Base-by-base conservation (phyloP, 1,140 invertebrate species). In the Zaprionus vittiger region DNA sequence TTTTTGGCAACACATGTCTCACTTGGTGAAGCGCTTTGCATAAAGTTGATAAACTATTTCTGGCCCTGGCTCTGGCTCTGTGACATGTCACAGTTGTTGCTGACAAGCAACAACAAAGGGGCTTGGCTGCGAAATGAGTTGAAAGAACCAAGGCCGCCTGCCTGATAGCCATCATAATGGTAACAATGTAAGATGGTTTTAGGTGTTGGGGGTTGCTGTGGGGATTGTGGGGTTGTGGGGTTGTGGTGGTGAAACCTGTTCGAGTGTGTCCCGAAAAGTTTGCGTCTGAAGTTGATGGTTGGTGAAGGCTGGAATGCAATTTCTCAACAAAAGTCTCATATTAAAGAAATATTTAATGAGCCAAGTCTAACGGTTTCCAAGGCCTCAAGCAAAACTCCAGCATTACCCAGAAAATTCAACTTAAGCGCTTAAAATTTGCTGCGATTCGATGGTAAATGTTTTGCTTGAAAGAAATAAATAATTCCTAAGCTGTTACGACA, bases 31-130 rank as follows among this genome's bases (percentile, higher is more conserved):
- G 55, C 52, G 26, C 38, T 75, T 71, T 75, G 73, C 73, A 75
- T 75, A 75, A 59, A 64, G 60, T 75, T 75, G 74, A 73, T 49
- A 81, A 83, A 87, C 78, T 87, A 81, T 89, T 84, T 86, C 68
- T 66, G 52, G 55, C 69, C 64, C 60, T 73, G 63, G 41, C 61
- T 57, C 57, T 82, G 79, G 44, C 68, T 55, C 61, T 86, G 79
- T 81, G 83, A 82, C 77, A 81, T 66, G 71, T 55, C 80, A 71
- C 74, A 80, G 81, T 79, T 87, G 85, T 57, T 71, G 38, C 69
- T 90, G 84, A 89, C 84, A 89, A 67, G 49, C 69, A 68, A 79
- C 84, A 84, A 81, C 72, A 84, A 87, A 84, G 75, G 84, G 85
- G 84, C 84, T 67, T 80, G 74, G 59, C 80, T 73, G 65, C 73